Evolutionary conservation across 2,888 invertebrate genomes (phyloP), one percentile per base, ranked within the genome.

Genomic region (Gastrophysa polygoni): DNA sequence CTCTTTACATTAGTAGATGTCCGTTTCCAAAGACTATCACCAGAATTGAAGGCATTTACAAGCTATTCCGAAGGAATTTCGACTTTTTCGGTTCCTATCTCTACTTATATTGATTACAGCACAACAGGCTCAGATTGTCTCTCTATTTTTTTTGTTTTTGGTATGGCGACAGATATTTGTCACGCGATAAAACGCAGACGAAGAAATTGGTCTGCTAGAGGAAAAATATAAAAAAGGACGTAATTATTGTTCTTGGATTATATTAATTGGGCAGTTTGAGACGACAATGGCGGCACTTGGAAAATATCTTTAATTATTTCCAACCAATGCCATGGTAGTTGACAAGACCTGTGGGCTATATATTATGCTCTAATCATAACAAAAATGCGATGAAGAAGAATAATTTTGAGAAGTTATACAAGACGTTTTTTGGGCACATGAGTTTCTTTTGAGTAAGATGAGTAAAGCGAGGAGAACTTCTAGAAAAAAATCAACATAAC

Each of bases 171-270:
- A 71, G 71, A 67, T 70, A 69, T 71, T 72, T 73, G 72, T 73
- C 73, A 73, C 72, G 72, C 72, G 73, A 73, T 73, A 73, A 73
- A 70, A 71, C 58, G 67, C 70, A 73, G 71, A 72, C 72, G 65
- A 52, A 66, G 69, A 72, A 73, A 73, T 73, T 73, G 71, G 71
- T 72, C 57, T 63, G 63, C 60, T 61, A 55, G 57, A 58, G 59
- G 57, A 54, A 59, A 29, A 38, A 11, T 38, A 38, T 38, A 61
- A 61, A 57, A 58, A 55, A 54, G 57, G 50, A 43, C 58, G 54
- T 44, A 59, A 63, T 63, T 57, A 58, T 63, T 51, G 38, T 38
- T 54, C 56, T 34, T 43, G 34, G 58, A 63, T 54, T 58, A 50
- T 63, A 55, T 63, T 63, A 63, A 63, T 63, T 63, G 62, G 58